Evolutionary conservation across 2,113 vertebrate species (phyloP).

Genomic region (Bombycilla garrulus): DNA sequence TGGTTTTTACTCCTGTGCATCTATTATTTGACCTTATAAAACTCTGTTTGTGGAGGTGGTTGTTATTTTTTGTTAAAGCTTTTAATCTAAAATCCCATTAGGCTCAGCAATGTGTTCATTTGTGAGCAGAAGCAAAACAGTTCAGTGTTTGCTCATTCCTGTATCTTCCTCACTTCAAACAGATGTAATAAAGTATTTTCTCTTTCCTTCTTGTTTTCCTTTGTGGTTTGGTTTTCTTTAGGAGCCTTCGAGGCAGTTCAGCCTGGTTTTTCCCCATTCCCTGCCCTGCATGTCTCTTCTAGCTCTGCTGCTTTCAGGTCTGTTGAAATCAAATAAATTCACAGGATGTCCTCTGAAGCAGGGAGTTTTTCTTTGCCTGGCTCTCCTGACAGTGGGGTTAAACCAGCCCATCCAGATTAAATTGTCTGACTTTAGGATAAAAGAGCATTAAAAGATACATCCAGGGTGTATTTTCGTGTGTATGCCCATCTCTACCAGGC

Average conservation of each 20-base stretch:
- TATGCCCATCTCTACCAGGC: background rate
- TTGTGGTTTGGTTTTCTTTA: slow-evolving; percentile 26
- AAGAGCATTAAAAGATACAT: background rate
- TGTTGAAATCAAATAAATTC: slow-evolving; percentile 16
- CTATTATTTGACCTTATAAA: slow-evolving; percentile 57
- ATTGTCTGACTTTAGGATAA: background rate
- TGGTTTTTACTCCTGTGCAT: background rate
- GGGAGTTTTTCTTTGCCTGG: background rate
- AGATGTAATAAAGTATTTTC: slow-evolving; percentile 37
- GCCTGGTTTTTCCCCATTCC: background rate
- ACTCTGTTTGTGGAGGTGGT: slow-evolving; percentile 52
- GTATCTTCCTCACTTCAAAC: slow-evolving; percentile 33
- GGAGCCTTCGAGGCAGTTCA: background rate
- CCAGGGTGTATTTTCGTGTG: background rate
- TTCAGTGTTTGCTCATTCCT: slow-evolving; percentile 13
- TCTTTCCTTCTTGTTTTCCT: slow-evolving; percentile 5
- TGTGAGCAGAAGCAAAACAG: slow-evolving; percentile 35
- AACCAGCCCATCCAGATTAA: background rate
- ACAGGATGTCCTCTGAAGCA: background rate
- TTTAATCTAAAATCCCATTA: slow-evolving; percentile 67
- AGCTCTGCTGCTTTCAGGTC: slow-evolving; percentile 9
- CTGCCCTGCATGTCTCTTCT: background rate
- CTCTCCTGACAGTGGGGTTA: background rate
- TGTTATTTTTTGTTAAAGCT: slow-evolving; percentile 56
- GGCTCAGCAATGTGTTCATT: background rate